Evolutionary conservation across 1,140 invertebrate genomes (phyloP).

Genomic region (Pararge aegeria): DNA sequence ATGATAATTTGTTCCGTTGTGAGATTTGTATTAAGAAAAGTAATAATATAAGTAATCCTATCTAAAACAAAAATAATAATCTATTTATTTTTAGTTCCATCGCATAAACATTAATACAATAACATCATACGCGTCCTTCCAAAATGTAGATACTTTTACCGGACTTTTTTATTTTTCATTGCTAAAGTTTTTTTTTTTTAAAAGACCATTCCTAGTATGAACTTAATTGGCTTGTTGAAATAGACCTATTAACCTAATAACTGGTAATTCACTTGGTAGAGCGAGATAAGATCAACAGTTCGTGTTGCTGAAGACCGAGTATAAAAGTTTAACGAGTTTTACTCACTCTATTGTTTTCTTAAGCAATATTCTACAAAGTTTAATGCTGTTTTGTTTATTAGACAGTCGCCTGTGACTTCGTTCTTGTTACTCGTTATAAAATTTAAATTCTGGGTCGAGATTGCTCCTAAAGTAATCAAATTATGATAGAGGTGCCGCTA

Average conservation of each 20-base stretch:
- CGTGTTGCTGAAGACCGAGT: not conserved
- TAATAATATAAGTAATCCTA: too few species aligned
- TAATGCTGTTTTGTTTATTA: not conserved
- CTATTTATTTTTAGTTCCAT: too few species aligned
- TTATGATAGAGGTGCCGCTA: too few species aligned
- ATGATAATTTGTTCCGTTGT: too few species aligned
- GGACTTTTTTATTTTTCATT: not conserved
- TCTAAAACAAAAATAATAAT: too few species aligned
- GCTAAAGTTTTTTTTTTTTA: not conserved
- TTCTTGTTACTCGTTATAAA: not conserved
- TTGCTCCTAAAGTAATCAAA: too few species aligned
- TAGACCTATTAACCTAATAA: slow-evolving; percentile 6
- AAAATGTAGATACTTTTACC: too few species aligned
- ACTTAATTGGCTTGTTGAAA: not conserved
- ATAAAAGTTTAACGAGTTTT: not conserved
- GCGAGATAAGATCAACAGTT: slow-evolving; percentile 4
- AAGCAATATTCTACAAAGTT: not conserved
- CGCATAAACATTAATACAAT: too few species aligned
- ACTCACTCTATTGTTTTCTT: not conserved
- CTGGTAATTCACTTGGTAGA: not conserved
- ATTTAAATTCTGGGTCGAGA: not conserved
- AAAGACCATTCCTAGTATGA: not conserved
- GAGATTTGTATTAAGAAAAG: too few species aligned
- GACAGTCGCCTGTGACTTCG: not conserved
- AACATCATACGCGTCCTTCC: too few species aligned